Evolutionary conservation across 2,113 vertebrate species (phyloP).

Genomic region (Carlito syrichta): DNA sequence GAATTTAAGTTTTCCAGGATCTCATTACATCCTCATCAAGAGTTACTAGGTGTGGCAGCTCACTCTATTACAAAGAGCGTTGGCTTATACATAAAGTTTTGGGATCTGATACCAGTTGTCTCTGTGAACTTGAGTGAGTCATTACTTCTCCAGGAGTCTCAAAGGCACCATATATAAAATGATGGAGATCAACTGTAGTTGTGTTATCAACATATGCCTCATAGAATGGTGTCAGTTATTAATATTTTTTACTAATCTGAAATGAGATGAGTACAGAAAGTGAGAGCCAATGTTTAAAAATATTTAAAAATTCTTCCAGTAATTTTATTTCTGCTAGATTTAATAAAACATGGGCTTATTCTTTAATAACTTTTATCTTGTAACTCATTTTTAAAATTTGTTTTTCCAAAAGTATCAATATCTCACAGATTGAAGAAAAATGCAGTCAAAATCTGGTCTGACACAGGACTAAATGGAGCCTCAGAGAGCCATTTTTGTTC

Average conservation of each 20-base stretch:
- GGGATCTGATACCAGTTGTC: background rate
- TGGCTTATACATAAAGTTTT: background rate
- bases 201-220: background rate
- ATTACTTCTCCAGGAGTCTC: background rate
- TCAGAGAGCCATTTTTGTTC: background rate
- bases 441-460: background rate
- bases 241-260: background rate
- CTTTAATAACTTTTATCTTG: background rate
- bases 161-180: background rate
- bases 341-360: background rate
- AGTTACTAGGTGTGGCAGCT: background rate
- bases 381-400: slow-evolving; percentile 4
- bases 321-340: background rate
- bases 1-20: background rate
- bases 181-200: background rate
- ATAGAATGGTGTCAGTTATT: background rate
- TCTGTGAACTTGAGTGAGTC: background rate
- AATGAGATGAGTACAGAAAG: background rate
- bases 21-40: background rate
- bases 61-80: background rate
- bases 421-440: background rate
- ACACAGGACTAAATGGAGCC: background rate
- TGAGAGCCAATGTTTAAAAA: background rate
- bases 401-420: background rate
- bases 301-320: background rate